Evolutionary conservation across 2,113 vertebrate species (phyloP), one percentile per base, ranked within the genome.

Genomic region (Procavia capensis): DNA sequence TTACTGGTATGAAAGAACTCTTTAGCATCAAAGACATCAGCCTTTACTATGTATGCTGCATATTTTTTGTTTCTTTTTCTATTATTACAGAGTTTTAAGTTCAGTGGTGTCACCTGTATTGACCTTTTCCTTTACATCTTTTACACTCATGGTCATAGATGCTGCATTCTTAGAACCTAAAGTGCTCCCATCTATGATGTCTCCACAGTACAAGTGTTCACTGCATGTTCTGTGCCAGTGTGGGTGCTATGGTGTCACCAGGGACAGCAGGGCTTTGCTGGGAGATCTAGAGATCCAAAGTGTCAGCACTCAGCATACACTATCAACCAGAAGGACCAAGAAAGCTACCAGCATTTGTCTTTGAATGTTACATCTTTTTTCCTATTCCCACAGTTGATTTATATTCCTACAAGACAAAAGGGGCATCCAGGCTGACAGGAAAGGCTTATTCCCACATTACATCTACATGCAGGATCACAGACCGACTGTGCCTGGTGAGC

Each of bases 71-170:
- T 50, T 50, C 36, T 57, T 41, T 31, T 36, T 36, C 25, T 68
- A 31, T 36, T 45, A 14, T 5, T 34, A 34, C 47, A 6, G 22
- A 20, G 61, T 25, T 36, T 25, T 24, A 64, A 4, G 10, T 25
- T 25, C 29, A 22, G 7, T 6, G 50, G 19, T 13, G 36, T 80
- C 34, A 68, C 5, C 43, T 36, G 8, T 31, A 4, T 13, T 25
- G 54, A 27, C 41, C n/a, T 13, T 54, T 41, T 63, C 72, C 74
- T n/a, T 72, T 22, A 43, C 1, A 22, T 14, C 20, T 5, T 13
- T 43, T 64, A 57, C 20, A 2, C 22, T 3, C 3, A 5, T 59
- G 7, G 45, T 3, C 5, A 3, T 0, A 1, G 41, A 57, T 17
- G 24, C 9, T 1, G 1, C 29, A 31, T n/a, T 36, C 16, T 61